These are phyloP conservation scores for Perca schrenkii DNA, from an alignment of 2,113 vertebrate species.

Conservation along the genomic window DNA sequence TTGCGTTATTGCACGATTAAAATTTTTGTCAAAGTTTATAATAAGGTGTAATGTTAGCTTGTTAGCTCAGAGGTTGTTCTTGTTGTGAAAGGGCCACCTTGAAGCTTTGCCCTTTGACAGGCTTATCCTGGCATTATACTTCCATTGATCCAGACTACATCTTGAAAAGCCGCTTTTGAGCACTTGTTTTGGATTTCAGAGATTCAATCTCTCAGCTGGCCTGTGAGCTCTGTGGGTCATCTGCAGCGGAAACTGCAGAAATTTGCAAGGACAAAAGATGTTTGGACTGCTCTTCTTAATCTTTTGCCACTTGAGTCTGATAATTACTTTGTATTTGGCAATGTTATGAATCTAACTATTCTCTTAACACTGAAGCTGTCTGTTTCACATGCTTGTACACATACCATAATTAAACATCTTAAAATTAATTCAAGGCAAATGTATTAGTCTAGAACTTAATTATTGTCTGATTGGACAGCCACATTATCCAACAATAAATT, in stretches of 20 bases:
- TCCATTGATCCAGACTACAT: too few species aligned
- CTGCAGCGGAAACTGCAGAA: background rate
- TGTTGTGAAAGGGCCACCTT: too few species aligned
- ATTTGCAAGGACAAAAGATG: background rate
- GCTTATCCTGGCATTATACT: too few species aligned
- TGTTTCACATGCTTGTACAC: background rate
- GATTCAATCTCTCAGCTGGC: conserved; percentile 4
- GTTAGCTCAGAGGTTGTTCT: too few species aligned
- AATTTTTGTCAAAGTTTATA: too few species aligned
- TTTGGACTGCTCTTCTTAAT: background rate
- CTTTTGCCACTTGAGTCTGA: background rate
- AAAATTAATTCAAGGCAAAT: conserved; percentile 28
- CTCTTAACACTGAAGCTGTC: background rate
- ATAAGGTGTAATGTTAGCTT: too few species aligned
- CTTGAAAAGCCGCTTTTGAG: too few species aligned
- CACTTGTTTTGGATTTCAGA: background rate
- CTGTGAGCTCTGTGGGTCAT: background rate
- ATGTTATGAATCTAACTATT: background rate
- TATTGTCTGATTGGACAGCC: conserved; percentile 20
- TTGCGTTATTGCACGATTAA: too few species aligned
- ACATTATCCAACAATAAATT: conserved; percentile 22
- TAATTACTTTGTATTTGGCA: conserved; percentile 2
- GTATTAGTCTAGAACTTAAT: conserved; percentile 29
- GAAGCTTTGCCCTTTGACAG: too few species aligned
- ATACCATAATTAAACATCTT: conserved; percentile 18